Base-by-base conservation (phyloP, 2,888 invertebrate species). In the Dynastes hyllus region DNA sequence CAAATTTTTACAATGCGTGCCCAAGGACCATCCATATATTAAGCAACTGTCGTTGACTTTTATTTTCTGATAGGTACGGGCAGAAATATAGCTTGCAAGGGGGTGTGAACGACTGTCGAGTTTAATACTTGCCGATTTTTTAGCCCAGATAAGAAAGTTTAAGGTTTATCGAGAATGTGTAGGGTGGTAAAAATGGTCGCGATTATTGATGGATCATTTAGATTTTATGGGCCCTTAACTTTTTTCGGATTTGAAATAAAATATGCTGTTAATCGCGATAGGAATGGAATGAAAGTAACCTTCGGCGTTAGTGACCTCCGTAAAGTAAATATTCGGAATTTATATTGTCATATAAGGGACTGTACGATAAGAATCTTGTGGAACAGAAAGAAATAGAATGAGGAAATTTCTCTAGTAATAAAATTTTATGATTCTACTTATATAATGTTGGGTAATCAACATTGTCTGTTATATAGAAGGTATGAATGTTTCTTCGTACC, bases 31-130 rank as follows among this genome's bases (percentile, higher is more conserved):
- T 75, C 73, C 40, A 81, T 80, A 82, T 82, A 83, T 83, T 83
- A 83, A 83, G 82, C 83, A 81, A 81, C 81, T 80, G 82, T 79
- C 81, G 80, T 80, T 82, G 83, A 82, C 81, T 81, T 83, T 83
- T 83, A 82, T 81, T 81, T 83, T 81, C 67, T 55, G 69, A 58
- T 73, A 67, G 80, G 70, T 22, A 29, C 53, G 69, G 50, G 2
- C 50, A 61, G 63, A 77, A 65, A 71, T 76, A 77, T 79, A 55
- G 67, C 69, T 53, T 66, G 37, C 67, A 16, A 27, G 67, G 50
- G 77, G 53, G 69, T 69, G 69, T 55, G 77, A 77, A 77, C 77
- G 69, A 69, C 69, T 45, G 69, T 67, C 55, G 55, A 69, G 27
- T 75, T 75, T 75, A 75, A 75, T 61, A 75, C 61, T 75, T 61